A percentile compares a stretch with the other conserved stretches of the same genome.
Conservation (phyloP, 2,888 invertebrate genomes). For the Celastrina argiolus region DNA sequence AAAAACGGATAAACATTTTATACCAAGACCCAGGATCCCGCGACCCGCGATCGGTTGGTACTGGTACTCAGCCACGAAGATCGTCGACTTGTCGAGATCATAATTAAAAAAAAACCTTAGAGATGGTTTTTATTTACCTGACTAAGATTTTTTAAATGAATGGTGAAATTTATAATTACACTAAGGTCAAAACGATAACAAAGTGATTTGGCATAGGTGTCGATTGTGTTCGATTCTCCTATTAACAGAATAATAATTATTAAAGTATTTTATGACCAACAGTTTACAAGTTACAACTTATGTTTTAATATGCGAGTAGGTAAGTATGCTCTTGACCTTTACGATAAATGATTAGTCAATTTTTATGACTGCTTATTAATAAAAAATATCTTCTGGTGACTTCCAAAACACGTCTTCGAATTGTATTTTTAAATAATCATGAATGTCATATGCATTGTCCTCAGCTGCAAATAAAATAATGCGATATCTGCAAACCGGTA, state of each 20-base stretch:
- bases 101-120: no score
- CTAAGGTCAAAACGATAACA: neutral
- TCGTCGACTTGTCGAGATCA: no score
- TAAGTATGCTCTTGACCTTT: conserved; percentile 1
- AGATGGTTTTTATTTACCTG: no score
- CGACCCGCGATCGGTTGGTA: no score
- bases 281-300: neutral
- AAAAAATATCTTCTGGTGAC: neutral
- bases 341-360: neutral
- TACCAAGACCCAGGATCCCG: no score
- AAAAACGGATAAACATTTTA: no score
- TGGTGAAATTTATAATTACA: conserved; percentile 1
- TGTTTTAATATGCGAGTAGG: neutral
- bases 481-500: neutral
- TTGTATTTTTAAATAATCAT: neutral
- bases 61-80: no score
- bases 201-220: neutral
- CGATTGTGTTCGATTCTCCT: neutral
- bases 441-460: neutral
- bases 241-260: neutral
- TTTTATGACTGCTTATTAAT: neutral
- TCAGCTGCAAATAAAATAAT: neutral
- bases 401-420: neutral
- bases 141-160: no score
- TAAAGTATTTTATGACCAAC: neutral